Conservation (phyloP, 2,888 invertebrate genomes). For the Trissolcus japonicus region DNA sequence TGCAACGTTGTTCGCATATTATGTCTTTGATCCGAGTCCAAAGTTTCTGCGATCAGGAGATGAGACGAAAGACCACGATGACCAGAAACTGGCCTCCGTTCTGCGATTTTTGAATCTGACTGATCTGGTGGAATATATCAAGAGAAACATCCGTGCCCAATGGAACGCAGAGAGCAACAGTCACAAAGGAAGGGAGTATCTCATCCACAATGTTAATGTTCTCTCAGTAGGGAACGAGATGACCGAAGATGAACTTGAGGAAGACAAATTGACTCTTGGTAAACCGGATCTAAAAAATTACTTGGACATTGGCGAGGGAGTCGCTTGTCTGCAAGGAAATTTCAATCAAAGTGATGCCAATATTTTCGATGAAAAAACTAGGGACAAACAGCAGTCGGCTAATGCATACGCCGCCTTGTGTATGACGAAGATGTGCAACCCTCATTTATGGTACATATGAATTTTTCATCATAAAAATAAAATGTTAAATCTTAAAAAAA, state of each 20-base stretch:
- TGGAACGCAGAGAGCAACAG: too few species aligned
- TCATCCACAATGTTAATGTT: constrained; percentile 66
- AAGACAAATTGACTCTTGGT: constrained; percentile 65
- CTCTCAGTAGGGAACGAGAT: constrained; percentile 61
- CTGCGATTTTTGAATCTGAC: constrained; percentile 69
- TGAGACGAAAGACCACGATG: constrained; percentile 51
- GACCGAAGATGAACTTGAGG: constrained; percentile 68
- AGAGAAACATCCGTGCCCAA: constrained; percentile 63
- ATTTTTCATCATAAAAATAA: background rate
- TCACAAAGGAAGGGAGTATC: constrained; percentile 54
- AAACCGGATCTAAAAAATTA: constrained; percentile 76
- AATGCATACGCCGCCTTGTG: constrained; percentile 79
- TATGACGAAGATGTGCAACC: constrained; percentile 80
- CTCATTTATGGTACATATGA: constrained; percentile 79
- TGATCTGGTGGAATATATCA: constrained; percentile 71
- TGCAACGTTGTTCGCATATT: constrained; percentile 65
- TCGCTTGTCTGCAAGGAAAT: constrained; percentile 70
- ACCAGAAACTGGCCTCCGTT: constrained; percentile 59
- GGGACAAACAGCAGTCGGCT: constrained; percentile 77
- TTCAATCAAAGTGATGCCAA: constrained; percentile 71
- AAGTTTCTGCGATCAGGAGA: constrained; percentile 63
- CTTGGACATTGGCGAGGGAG: constrained; percentile 69
- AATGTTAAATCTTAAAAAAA: too few species aligned
- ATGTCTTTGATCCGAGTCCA: constrained; percentile 77
- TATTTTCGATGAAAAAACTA: constrained; percentile 76